Percentiles rank a stretch among this genome's conserved stretches.
Evolutionary conservation across 2,113 vertebrate species (phyloP).

Genomic region (Dipodomys merriami): DNA sequence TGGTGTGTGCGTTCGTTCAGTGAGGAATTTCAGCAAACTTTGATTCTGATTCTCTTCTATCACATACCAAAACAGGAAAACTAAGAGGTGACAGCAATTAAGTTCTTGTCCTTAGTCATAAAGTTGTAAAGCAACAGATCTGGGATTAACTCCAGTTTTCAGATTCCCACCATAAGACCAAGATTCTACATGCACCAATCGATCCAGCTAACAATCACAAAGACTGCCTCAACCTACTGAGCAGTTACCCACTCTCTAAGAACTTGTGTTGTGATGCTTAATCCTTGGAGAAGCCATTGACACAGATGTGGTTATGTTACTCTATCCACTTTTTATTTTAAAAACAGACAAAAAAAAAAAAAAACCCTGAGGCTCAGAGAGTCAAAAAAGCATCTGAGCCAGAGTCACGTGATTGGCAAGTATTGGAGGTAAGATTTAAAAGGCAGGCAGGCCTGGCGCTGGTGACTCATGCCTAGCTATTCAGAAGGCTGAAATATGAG

Average conservation of each 20-base stretch:
- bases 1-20: fast-evolving
- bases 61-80: not conserved
- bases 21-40: not conserved
- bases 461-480: no score
- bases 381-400: not conserved
- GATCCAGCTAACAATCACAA: not conserved
- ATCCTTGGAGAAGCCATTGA: not conserved
- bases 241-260: not conserved
- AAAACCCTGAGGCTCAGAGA: not conserved
- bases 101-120: not conserved
- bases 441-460: not conserved
- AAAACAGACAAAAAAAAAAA: no score
- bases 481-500: no score
- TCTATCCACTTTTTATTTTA: not conserved
- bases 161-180: not conserved
- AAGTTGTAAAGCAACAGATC: not conserved
- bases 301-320: not conserved
- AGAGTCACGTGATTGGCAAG: not conserved
- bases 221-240: not conserved
- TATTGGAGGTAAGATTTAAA: not conserved
- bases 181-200: not conserved
- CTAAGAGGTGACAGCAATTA: not conserved
- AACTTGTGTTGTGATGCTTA: not conserved
- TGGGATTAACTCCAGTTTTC: not conserved
- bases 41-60: not conserved